Conservation (phyloP, 1,140 invertebrate species). For the Eriocheir sinensis region DNA sequence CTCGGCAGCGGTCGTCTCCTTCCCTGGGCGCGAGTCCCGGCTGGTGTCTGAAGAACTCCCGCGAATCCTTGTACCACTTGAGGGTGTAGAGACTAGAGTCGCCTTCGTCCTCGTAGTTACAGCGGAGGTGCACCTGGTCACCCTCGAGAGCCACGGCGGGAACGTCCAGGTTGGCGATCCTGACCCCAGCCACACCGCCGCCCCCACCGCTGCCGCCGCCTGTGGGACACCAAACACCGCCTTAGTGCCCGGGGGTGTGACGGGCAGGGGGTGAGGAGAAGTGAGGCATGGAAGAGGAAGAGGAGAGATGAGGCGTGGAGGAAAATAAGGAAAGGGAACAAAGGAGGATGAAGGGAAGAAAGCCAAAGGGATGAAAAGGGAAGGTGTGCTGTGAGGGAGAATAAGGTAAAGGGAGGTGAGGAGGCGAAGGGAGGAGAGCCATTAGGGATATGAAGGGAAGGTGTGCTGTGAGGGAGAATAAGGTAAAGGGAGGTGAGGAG, state of each 20-base stretch:
- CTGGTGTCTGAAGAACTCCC: constrained; percentile 67
- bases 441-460: neutral
- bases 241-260: neutral
- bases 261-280: no score
- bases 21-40: constrained; percentile 31
- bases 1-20: constrained; percentile 36
- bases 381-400: no score
- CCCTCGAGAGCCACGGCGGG: constrained; percentile 47
- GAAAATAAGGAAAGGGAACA: no score
- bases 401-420: no score
- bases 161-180: constrained; percentile 46
- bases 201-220: neutral
- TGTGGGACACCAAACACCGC: neutral
- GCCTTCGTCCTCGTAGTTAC: constrained; percentile 52
- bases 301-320: no score
- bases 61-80: constrained; percentile 72
- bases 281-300: no score
- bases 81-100: constrained; percentile 52
- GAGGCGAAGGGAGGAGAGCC: neutral
- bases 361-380: no score
- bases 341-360: no score
- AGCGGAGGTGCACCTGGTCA: constrained; percentile 51
- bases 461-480: no score
- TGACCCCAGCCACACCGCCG: neutral
- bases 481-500: neutral